Conservation (phyloP, 2,797 vertebrate genomes). For the Oceanodroma leucorhoa region DNA sequence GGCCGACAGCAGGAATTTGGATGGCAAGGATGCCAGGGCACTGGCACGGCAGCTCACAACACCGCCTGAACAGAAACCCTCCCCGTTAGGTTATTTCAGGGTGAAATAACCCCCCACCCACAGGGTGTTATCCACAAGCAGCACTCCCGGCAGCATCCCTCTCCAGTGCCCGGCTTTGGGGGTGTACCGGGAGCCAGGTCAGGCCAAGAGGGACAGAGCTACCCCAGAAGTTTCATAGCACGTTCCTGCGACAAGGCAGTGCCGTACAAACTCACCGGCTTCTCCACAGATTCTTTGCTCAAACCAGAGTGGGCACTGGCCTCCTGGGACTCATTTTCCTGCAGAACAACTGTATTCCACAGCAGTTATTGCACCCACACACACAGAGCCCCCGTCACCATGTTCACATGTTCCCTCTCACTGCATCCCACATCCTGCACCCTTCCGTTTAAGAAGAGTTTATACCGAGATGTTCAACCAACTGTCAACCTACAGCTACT, state of each 20-base stretch:
- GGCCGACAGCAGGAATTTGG: neutral
- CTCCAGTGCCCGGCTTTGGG: neutral
- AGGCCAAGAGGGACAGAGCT: neutral
- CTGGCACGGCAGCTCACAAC: fast-evolving
- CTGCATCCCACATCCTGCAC: neutral
- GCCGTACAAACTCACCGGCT: fast-evolving
- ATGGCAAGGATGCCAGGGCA: neutral
- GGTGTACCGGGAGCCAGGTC: neutral
- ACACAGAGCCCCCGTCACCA: neutral
- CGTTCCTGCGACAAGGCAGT: fast-evolving
- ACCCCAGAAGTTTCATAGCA: neutral
- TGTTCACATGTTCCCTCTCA: neutral
- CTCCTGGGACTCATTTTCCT: neutral
- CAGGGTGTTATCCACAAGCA: neutral
- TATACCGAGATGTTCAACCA: neutral
- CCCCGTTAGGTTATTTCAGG: fast-evolving
- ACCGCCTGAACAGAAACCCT: fast-evolving
- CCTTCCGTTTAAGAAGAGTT: neutral
- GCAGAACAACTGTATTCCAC: neutral
- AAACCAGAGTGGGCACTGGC: neutral
- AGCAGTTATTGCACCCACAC: neutral
- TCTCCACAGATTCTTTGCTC: neutral
- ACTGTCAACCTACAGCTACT: neutral
- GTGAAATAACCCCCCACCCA: neutral
- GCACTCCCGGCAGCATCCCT: neutral